phyloP scores from a whole-genome alignment of 2,888 invertebrate species.

The Camponotus fellah region DNA sequence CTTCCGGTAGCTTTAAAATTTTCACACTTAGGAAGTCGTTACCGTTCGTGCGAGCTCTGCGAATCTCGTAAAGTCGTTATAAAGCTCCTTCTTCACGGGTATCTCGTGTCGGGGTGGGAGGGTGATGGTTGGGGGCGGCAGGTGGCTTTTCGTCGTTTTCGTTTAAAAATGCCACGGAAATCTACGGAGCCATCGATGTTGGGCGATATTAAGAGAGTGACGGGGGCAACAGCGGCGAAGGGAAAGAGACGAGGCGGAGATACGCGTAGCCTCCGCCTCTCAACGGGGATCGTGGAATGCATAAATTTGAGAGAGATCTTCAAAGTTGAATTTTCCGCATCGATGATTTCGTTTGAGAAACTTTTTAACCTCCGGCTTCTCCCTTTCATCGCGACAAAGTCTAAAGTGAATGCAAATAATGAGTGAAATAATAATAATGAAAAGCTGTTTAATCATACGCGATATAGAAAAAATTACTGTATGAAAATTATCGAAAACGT shows the following conservation, averaged over 20 bases:
- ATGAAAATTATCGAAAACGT: not conserved
- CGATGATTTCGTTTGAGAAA: conserved; percentile 33
- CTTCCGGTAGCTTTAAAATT: conserved; percentile 62
- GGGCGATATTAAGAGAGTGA: conserved; percentile 34
- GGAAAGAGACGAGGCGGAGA: conserved; percentile 22
- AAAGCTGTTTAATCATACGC: not conserved
- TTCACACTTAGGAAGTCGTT: conserved; percentile 76
- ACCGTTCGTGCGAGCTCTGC: conserved; percentile 46
- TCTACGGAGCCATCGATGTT: conserved; percentile 36
- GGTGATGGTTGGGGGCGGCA: not conserved
- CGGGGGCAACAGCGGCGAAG: not conserved
- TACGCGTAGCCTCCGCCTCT: conserved; percentile 28
- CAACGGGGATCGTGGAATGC: conserved; percentile 56
- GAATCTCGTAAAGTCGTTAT: conserved; percentile 60
- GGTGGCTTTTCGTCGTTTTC: conserved; percentile 20
- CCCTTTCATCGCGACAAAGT: not conserved
- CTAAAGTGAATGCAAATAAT: conserved; percentile 55
- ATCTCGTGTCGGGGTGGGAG: not conserved
- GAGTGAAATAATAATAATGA: conserved; percentile 45
- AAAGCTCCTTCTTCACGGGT: conserved; percentile 37
- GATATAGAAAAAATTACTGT: not conserved
- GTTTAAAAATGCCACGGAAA: conserved; percentile 59
- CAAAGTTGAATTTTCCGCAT: conserved; percentile 46
- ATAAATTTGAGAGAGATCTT: conserved; percentile 64
- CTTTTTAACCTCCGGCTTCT: conserved; percentile 65